Evolutionary conservation across 1,140 invertebrate genomes (phyloP), one percentile per base, ranked within the genome.

Genomic region (Penaeus chinensis): DNA sequence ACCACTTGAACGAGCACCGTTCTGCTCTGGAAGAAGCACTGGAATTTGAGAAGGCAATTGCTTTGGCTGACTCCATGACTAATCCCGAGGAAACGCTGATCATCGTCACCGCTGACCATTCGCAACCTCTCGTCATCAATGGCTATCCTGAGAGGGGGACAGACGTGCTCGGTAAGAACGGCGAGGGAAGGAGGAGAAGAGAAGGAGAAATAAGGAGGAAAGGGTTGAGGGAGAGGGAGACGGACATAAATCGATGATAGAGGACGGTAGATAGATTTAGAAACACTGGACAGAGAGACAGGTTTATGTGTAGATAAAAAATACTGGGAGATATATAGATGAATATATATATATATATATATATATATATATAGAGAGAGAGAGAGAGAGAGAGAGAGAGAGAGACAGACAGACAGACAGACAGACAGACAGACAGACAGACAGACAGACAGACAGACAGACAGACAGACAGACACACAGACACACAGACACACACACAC

Each of bases 41-140:
- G 0, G 94, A 94, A 20, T 94, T 99, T 78, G 96, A 90, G 90
- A 88, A 86, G 90, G 90, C 60, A 42, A 84, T 61, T 90, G 91
- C 0, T 91, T 93, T 91, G 82, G 95, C 95, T 0, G 91, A 92
- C n/a, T 91, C 93, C 11, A 63, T 87, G 42, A 87, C 84, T 11
- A 78, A 82, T 37, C 42, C 86, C 4, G 81, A 84, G 54, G 95
- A 97, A 61, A 97, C 96, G 0, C 92, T 97, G 4, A 93, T 97
- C 2, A 94, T 97, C 3, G 95, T 97, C 13, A 96, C 96, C 0
- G 94, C 96, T 2, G 96, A 97, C 92, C 96, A 97, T 91, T 95
- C 95, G 3, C 96, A 97, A 90, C 95, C 95, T 0, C 91, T 97
- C 78, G 92, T 93, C 11, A 95, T 96, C 54, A 95, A 95, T 90